Base-by-base conservation (phyloP, 2,113 vertebrate species). In the Carlito syrichta region DNA sequence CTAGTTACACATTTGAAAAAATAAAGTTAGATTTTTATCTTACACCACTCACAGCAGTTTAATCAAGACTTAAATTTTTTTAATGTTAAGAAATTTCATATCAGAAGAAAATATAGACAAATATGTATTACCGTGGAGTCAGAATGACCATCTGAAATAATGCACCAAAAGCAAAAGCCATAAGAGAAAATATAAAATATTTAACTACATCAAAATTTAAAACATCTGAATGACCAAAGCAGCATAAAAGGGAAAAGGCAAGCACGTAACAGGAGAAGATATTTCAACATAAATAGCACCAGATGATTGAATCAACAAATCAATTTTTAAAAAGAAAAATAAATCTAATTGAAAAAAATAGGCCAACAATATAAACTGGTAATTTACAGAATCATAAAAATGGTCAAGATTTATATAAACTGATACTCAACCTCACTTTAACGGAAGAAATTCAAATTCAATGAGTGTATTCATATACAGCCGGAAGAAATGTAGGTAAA, bases 371-470 rank as follows among this genome's bases (percentile, higher is more conserved):
- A 77, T 60, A 89, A 83, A 78, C 30, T 38, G 25, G 11, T 63
- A 89, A 85, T 50, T 95, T 52, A 92, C 5, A 86, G 52, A 77
- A 71, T 74, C 78, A 90, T 76, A 45, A 62, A 91, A 95, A 93
- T 52, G 4, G 30, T 76, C 56, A 85, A 91, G 58, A 79, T 71
- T 58, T 77, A 45, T 25, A 38, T 66, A 82, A 90, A 63, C 52
- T 71, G 14, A 9, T 69, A n/a, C 30, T 91, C 71, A 86, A 71
- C 22, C 45, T 94, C 87, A 63, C 32, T 73, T 77, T 68, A 60
- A 78, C 50, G 45, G 35, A 91, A 40, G 23, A 91, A 82, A 56
- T 40, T 40, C 58, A 96, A 68, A 89, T 96, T 91, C 54, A 60
- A 2, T 77, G 43, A 60, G 8, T 32, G 22, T 25, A 45, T 22